Conservation (phyloP, 1,140 invertebrate genomes). For the Monomorium pharaonis region DNA sequence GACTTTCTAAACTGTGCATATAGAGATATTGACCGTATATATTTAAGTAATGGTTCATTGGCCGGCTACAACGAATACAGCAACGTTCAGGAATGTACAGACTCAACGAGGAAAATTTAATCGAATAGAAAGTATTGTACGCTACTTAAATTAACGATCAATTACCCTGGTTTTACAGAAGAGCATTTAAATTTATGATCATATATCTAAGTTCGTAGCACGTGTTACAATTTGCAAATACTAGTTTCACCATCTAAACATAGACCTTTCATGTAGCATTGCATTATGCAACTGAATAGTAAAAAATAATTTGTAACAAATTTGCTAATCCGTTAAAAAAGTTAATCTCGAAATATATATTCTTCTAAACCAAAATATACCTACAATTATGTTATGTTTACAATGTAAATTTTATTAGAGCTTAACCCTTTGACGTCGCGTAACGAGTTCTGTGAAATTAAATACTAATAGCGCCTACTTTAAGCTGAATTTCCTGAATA, state of each 20-base stretch:
- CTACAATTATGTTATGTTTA: background rate
- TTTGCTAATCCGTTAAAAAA: background rate
- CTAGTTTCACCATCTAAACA: background rate
- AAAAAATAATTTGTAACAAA: slow-evolving; percentile 22
- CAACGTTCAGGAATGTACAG: background rate
- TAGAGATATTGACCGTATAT: background rate
- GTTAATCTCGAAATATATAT: background rate
- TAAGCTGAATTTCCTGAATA: too few species aligned
- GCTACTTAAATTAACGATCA: slow-evolving; percentile 4
- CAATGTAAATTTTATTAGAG: background rate
- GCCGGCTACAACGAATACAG: slow-evolving; percentile 8
- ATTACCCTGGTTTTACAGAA: slow-evolving; percentile 8
- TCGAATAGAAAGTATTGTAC: slow-evolving; percentile 28
- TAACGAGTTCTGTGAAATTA: too few species aligned
- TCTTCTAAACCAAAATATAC: background rate
- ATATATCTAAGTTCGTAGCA: background rate
- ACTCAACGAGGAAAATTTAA: background rate
- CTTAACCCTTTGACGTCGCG: too few species aligned
- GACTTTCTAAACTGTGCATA: slow-evolving; percentile 12
- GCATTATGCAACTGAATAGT: background rate
- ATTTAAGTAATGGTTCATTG: slow-evolving; percentile 31
- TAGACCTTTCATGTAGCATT: background rate
- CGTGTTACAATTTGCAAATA: background rate
- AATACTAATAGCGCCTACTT: too few species aligned
- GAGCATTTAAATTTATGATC: slow-evolving; percentile 20